Evolutionary conservation across 2,113 vertebrate species (phyloP).

Genomic region (Sebastes fasciatus): DNA sequence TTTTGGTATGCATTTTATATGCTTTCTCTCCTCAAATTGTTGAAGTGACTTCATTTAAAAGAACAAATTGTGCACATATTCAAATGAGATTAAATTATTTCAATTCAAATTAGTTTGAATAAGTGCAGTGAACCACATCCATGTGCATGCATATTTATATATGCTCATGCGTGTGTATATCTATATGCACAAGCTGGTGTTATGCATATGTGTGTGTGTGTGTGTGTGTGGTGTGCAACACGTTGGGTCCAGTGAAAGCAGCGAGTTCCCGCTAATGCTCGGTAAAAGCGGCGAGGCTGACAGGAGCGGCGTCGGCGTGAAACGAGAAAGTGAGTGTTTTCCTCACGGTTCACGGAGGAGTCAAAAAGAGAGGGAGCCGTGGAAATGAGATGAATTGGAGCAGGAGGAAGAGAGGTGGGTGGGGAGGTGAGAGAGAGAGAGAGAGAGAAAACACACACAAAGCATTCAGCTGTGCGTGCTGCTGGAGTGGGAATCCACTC

Average conservation of each 20-base stretch:
- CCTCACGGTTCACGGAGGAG: constrained; percentile 69
- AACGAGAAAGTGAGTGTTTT: constrained; percentile 54
- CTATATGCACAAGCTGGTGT: background rate
- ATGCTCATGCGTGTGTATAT: constrained; percentile 9
- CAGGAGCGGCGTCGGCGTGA: background rate
- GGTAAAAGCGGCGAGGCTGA: constrained; percentile 11
- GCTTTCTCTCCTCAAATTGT: constrained; percentile 10
- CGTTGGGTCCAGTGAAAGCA: background rate
- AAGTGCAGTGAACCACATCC: constrained; percentile 36
- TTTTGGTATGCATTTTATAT: constrained; percentile 14
- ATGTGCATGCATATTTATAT: background rate
- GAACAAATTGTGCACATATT: constrained; percentile 60
- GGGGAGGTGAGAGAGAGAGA: background rate
- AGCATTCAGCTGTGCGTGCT: constrained; percentile 2
- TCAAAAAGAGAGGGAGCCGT: constrained; percentile 55
- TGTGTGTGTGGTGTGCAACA: constrained; percentile 9
- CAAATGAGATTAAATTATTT: constrained; percentile 53
- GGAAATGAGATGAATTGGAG: constrained; percentile 70
- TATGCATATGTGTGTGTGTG: constrained; percentile 15
- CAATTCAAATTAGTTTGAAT: constrained; percentile 43
- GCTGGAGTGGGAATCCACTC: constrained; percentile 43
- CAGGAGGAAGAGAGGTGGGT: background rate
- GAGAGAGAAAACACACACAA: constrained; percentile 29
- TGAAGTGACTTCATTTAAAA: constrained; percentile 42
- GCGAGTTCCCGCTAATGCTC: constrained; percentile 11